These are phyloP conservation scores for Agrochola circellaris DNA, from an alignment of 2,888 invertebrate species.

Conservation along the genomic window DNA sequence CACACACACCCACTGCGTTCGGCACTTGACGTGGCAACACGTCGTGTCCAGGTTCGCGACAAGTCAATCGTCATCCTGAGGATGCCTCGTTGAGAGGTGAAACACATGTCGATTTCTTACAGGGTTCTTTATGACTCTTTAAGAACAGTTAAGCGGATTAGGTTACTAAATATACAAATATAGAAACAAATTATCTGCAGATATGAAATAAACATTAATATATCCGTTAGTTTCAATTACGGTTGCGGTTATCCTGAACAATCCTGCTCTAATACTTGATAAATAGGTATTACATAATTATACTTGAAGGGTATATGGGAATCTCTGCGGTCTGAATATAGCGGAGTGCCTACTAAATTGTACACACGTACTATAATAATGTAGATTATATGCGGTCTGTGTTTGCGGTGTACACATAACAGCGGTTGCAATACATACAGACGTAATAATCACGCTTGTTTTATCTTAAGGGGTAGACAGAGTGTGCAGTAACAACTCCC, in stretches of 20 bases:
- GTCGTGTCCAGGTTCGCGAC: too few species aligned
- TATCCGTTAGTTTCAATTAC: background rate
- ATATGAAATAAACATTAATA: background rate
- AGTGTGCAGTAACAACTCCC: background rate
- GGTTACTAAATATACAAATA: too few species aligned
- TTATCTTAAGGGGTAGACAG: background rate
- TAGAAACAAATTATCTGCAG: background rate
- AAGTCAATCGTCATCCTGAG: too few species aligned
- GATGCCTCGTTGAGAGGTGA: too few species aligned
- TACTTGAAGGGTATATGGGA: constrained; percentile 5
- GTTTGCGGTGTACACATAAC: constrained; percentile 36
- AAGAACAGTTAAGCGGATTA: too few species aligned
- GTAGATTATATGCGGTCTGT: background rate
- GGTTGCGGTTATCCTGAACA: background rate
- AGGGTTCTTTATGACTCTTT: too few species aligned
- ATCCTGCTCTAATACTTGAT: background rate
- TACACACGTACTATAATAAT: background rate
- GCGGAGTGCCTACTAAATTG: background rate
- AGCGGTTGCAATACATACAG: background rate
- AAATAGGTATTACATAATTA: constrained; percentile 20
- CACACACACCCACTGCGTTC: too few species aligned
- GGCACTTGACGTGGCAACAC: too few species aligned
- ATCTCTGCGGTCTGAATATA: constrained; percentile 13
- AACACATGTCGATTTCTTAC: too few species aligned
- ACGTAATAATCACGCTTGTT: background rate